A percentile compares a stretch with the other conserved stretches of the same genome.
Conservation (phyloP, 2,888 invertebrate genomes). For the Agrotis puta region DNA sequence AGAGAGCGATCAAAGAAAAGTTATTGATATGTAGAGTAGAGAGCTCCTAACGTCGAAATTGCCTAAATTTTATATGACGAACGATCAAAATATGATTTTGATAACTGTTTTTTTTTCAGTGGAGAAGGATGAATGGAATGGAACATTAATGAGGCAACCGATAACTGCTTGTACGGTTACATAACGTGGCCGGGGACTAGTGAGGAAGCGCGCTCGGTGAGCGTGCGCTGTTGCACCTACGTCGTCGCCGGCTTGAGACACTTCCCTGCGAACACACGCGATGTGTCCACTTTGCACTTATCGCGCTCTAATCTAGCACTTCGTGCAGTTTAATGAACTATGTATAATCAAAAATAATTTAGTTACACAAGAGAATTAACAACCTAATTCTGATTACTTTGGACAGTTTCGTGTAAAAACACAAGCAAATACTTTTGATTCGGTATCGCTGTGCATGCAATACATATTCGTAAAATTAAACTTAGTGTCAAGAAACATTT, state of each 20-base stretch:
- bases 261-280: constrained; percentile 47
- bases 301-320: constrained; percentile 48
- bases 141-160: constrained; percentile 13
- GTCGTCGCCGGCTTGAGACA: constrained; percentile 47
- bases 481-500: neutral
- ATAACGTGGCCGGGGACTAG: constrained; percentile 13
- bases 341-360: constrained; percentile 13
- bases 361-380: constrained; percentile 45
- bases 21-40: neutral
- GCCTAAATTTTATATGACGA: constrained; percentile 17
- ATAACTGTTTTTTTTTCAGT: constrained; percentile 11
- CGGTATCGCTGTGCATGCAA: constrained; percentile 11
- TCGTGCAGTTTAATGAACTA: constrained; percentile 49
- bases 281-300: constrained; percentile 41
- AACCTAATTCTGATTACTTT: constrained; percentile 19
- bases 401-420: constrained; percentile 20
- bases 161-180: constrained; percentile 29
- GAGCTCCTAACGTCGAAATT: neutral
- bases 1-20: too few species aligned
- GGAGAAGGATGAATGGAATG: constrained; percentile 6
- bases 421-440: constrained; percentile 24
- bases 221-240: constrained; percentile 18
- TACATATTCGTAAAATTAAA: constrained; percentile 2
- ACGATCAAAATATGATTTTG: neutral
- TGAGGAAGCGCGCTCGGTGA: constrained; percentile 31